Evolutionary conservation across 2,888 invertebrate species (phyloP), one percentile per base, ranked within the genome.

Genomic region (Enchytraeus crypticus): DNA sequence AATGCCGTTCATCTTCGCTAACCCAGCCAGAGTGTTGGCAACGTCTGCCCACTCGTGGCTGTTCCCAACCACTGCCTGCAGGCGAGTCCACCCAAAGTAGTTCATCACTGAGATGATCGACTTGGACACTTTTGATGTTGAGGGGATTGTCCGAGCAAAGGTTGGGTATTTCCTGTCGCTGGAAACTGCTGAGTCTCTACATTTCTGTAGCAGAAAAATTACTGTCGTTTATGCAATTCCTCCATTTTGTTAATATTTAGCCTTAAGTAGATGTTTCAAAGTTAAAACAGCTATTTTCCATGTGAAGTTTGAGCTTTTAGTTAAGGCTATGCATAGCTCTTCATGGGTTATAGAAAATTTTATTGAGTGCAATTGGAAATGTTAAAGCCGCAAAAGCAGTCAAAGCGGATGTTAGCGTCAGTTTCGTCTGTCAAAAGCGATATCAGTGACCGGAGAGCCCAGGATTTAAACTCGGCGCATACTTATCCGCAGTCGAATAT

Each of bases 111-210:
- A 87, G 60, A 90, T 88, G 5, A 93, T 90, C 1, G 92, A 91
- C 78, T 90, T 90, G 5, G 92, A 91, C 68, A 93, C 92, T 81
- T 92, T 92, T 58, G 89, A 90, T 78, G 91, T 92, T 0, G 92
- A 92, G 0, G 93, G 93, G 49, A 90, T 84, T 0, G 92, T 92
- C 68, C 93, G 83, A 0, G 90, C 90, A 78, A 95, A 95, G 18
- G 93, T 95, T 8, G 91, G 87, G 79, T 90, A 93, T 73, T 87
- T 85, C 26, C 82, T 82, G 79, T 92, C 92, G 81, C 92, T 88
- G 30, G 92, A 92, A 59, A 90, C 89, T 70, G 34, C 38, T 0
- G 61, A 58, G 27, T 59, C 61, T 33, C 51, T 38, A 58, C 61
- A 59, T 61, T 61, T 61, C 61, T 61, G 57, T 4, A 46, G 26